These are phyloP conservation scores for Myripristis jacobus DNA, from an alignment of 2,797 vertebrate species.

Conservation along the genomic window DNA sequence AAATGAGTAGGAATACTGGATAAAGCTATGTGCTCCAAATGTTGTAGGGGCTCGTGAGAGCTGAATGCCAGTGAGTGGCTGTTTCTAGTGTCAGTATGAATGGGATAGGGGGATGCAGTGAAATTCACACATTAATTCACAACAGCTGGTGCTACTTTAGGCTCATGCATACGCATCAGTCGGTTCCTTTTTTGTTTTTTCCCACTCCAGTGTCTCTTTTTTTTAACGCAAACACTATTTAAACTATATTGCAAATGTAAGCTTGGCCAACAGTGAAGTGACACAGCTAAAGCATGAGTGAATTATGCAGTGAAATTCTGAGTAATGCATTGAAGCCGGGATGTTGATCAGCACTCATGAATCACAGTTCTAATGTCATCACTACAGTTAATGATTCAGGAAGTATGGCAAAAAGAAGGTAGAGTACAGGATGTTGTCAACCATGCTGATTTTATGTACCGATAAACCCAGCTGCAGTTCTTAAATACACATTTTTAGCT, in stretches of 20 bases:
- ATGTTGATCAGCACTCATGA: constrained; percentile 13
- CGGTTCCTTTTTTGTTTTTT: constrained; percentile 23
- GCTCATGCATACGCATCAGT: constrained; percentile 37
- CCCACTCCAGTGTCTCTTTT: constrained; percentile 7
- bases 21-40: background rate
- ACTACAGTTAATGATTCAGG: constrained; percentile 21
- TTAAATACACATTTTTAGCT: background rate
- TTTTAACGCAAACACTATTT: constrained; percentile 29
- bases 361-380: background rate
- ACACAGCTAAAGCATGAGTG: constrained; percentile 11
- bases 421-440: constrained; percentile 9
- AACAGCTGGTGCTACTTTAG: constrained; percentile 64
- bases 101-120: constrained; percentile 24
- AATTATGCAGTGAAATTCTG: constrained; percentile 16
- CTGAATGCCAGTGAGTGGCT: constrained; percentile 4
- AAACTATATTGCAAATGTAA: background rate
- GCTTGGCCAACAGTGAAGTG: constrained; percentile 11
- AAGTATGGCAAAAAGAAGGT: constrained; percentile 15
- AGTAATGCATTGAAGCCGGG: constrained; percentile 3
- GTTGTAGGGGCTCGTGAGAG: background rate
- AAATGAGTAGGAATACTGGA: background rate
- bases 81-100: constrained; percentile 47
- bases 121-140: constrained; percentile 55
- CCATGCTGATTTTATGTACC: background rate
- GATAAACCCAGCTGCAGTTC: background rate